phyloP scores from a whole-genome alignment of 2,797 vertebrate species.

The Numenius phaeopus region DNA sequence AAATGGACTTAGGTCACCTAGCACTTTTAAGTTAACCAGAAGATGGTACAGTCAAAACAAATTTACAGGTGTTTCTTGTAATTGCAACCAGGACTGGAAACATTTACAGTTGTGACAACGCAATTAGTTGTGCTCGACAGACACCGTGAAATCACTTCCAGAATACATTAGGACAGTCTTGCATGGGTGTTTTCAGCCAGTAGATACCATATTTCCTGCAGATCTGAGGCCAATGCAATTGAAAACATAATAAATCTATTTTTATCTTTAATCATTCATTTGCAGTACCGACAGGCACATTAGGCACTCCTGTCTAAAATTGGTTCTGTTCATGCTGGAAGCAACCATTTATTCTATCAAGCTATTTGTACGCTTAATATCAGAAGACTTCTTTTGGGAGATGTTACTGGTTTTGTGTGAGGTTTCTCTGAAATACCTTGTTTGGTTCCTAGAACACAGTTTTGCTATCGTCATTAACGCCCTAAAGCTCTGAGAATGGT shows the following conservation, averaged over 20 bases:
- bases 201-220: slow-evolving; percentile 22
- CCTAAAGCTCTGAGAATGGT: neutral
- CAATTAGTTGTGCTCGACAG: slow-evolving; percentile 35
- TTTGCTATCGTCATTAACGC: neutral
- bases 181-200: neutral
- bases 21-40: neutral
- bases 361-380: slow-evolving; percentile 21
- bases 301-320: slow-evolving; percentile 73
- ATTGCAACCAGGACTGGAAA: neutral
- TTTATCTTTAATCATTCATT: slow-evolving; percentile 45
- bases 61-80: neutral
- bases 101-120: neutral
- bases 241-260: slow-evolving; percentile 58
- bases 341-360: slow-evolving; percentile 63
- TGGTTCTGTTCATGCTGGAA: slow-evolving; percentile 66
- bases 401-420: neutral
- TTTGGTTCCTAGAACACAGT: neutral
- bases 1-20: neutral
- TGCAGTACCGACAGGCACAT: slow-evolving; percentile 52
- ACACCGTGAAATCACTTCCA: slow-evolving; percentile 27
- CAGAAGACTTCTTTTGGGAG: slow-evolving; percentile 49
- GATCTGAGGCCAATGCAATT: neutral
- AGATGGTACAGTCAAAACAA: slow-evolving; percentile 25
- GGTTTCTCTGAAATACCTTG: neutral
- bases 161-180: slow-evolving; percentile 15